Evolutionary conservation across 2,797 vertebrate species (phyloP).

Genomic region (Ptychobarbus kaznakovi): DNA sequence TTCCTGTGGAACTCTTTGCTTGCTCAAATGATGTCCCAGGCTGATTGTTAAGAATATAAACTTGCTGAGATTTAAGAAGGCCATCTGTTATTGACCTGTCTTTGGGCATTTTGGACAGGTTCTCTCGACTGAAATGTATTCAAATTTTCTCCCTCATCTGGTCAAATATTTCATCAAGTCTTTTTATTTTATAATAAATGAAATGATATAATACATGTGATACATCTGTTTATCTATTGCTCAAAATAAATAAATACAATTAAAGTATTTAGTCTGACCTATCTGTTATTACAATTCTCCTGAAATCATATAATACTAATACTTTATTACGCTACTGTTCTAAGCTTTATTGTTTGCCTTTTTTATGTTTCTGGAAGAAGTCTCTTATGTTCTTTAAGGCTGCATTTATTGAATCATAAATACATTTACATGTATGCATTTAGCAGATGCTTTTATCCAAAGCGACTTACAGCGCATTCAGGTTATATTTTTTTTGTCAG

Average conservation of each 20-base stretch:
- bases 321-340: background rate
- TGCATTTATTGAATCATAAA: background rate
- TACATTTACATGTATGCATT: too few relatives aligned
- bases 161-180: background rate
- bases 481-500: too few relatives aligned
- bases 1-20: conserved; percentile 69
- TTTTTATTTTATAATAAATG: background rate
- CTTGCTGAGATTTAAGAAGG: conserved; percentile 56
- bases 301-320: background rate
- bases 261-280: background rate
- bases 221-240: background rate
- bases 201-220: background rate
- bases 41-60: conserved; percentile 66
- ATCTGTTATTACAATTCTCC: too few relatives aligned
- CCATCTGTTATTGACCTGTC: conserved; percentile 70
- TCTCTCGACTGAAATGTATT: conserved; percentile 14
- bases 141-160: background rate
- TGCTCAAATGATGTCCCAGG: conserved; percentile 76
- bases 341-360: background rate
- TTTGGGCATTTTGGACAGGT: conserved; percentile 47
- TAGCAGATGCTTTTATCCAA: too few relatives aligned
- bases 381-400: background rate
- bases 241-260: background rate
- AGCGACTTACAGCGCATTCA: too few relatives aligned
- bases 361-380: background rate